phyloP scores from a whole-genome alignment of 2,888 invertebrate genomes.

The Metopia argyrocephala region DNA sequence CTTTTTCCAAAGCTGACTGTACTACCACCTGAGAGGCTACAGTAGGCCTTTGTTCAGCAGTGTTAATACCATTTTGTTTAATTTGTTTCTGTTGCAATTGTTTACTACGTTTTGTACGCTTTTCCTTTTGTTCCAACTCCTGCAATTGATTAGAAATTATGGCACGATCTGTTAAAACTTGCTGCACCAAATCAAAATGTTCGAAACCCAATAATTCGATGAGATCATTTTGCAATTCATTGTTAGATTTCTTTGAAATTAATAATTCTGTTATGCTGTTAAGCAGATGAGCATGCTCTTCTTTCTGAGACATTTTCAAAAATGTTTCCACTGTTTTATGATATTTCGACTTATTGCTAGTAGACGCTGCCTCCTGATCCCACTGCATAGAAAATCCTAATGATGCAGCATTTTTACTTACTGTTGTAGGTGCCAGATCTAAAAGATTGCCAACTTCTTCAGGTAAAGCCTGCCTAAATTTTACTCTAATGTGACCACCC shows the following conservation, averaged over 20 bases:
- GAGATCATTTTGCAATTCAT: conserved; percentile 88
- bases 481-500: conserved; percentile 70
- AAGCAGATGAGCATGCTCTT: conserved; percentile 65
- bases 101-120: conserved; percentile 70
- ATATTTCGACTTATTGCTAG: conserved; percentile 21
- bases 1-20: conserved; percentile 90
- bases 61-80: conserved; percentile 31
- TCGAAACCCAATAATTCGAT: conserved; percentile 93
- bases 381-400: conserved; percentile 72
- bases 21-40: conserved; percentile 90
- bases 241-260: conserved; percentile 82
- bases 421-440: conserved; percentile 70
- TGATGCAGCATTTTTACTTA: conserved; percentile 65
- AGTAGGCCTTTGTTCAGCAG: conserved; percentile 80
- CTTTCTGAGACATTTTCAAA: conserved; percentile 68
- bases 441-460: conserved; percentile 64
- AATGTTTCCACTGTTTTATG: conserved; percentile 69
- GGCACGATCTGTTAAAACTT: conserved; percentile 83
- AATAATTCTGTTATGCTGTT: conserved; percentile 79
- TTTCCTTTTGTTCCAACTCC: conserved; percentile 70
- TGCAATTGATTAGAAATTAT: conserved; percentile 79
- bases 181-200: conserved; percentile 86
- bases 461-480: conserved; percentile 52
- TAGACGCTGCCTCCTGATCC: conserved; percentile 38
- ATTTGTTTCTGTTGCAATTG: conserved; percentile 67